Conservation (phyloP, 37 sponge, comb jelly and placozoan species). For the Oscarella lobularis region DNA sequence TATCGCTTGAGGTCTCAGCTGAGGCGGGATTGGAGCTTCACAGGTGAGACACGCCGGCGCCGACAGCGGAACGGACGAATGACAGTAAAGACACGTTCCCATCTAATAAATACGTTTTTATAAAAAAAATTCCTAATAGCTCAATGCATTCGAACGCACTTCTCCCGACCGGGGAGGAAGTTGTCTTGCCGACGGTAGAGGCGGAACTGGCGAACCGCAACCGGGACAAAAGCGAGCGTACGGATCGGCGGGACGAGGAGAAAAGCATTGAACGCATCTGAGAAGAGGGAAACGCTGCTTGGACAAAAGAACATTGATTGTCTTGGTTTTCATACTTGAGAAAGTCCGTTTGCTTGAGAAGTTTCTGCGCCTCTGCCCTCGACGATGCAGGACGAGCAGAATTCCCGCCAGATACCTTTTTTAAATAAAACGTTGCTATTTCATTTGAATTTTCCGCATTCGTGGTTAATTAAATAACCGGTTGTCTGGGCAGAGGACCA, state of each 20-base stretch:
- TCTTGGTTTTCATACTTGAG: not conserved
- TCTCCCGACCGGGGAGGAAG: slow-evolving; percentile 1
- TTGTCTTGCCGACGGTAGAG: slow-evolving; percentile 16
- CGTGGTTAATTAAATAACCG: too few species aligned
- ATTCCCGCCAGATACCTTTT: too few species aligned
- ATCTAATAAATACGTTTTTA: slow-evolving; percentile 12
- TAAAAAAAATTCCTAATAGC: slow-evolving; percentile 12
- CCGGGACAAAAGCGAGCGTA: slow-evolving; percentile 39
- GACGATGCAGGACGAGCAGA: slow-evolving; percentile 2
- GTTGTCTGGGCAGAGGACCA: too few species aligned
- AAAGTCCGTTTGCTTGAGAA: not conserved
- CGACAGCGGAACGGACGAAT: slow-evolving; percentile 1
- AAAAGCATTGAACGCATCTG: slow-evolving; percentile 39
- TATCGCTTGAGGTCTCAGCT: slow-evolving; percentile 21
- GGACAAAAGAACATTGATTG: too few species aligned
- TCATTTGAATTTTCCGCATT: too few species aligned
- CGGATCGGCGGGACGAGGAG: slow-evolving; percentile 24
- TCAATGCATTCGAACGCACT: too few species aligned
- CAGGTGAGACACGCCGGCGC: slow-evolving; percentile 36
- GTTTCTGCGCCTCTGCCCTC: not conserved
- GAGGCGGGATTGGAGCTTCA: slow-evolving; percentile 26
- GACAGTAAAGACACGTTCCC: slow-evolving; percentile 9
- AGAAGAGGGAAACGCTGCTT: too few species aligned
- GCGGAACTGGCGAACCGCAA: slow-evolving; percentile 48
- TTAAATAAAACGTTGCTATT: too few species aligned